Conservation (phyloP, 2,113 vertebrate genomes). For the Nycticorax nycticorax region DNA sequence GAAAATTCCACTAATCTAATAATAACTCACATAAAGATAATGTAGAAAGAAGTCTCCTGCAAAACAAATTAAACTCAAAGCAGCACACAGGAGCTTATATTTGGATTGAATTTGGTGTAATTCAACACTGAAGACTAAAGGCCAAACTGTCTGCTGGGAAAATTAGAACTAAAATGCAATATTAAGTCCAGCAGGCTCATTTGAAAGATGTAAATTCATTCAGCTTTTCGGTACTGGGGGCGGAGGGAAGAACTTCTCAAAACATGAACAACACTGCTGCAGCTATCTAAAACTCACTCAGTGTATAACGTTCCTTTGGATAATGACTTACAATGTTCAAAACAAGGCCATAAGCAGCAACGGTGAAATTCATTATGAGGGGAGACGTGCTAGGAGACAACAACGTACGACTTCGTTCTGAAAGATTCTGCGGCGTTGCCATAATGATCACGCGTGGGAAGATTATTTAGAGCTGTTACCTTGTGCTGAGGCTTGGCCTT, state of each 20-base stretch:
- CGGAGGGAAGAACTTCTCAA: background rate
- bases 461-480: background rate
- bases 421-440: background rate
- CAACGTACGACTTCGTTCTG: background rate
- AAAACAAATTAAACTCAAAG: background rate
- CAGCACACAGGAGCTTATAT: background rate
- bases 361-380: background rate
- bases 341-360: background rate
- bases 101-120: background rate
- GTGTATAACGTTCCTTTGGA: background rate
- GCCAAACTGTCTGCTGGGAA: background rate
- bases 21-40: background rate
- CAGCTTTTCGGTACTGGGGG: background rate
- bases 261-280: background rate
- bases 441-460: background rate
- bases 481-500: background rate
- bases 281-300: background rate
- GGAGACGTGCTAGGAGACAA: background rate
- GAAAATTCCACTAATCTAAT: background rate
- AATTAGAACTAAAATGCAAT: background rate
- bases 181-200: background rate
- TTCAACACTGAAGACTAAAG: slow-evolving; percentile 8
- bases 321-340: background rate
- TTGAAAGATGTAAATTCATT: background rate
- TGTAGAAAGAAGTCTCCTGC: background rate